A percentile compares a stretch with the other conserved stretches of the same genome.
These are phyloP conservation scores for Diplodus puntazzo DNA, from an alignment of 2,797 vertebrate species.

Conservation along the genomic window DNA sequence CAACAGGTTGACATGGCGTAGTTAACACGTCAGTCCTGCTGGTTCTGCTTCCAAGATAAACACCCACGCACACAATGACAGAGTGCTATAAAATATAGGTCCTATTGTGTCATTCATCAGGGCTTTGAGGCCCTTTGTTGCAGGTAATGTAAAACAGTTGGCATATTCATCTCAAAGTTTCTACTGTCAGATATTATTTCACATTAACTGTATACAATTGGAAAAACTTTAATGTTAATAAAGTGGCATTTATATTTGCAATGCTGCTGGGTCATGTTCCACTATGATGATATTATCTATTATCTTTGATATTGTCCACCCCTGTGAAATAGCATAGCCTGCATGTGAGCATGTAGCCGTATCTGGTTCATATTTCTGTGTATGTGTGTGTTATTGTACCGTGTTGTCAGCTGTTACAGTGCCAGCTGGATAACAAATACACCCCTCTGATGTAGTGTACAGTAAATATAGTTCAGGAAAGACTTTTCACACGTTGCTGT, in stretches of 20 bases:
- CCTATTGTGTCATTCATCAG: background rate
- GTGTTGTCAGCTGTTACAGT: slow-evolving; percentile 9
- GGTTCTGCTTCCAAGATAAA: background rate
- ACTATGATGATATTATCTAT: background rate
- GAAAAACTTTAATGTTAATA: background rate
- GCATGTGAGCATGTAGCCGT: slow-evolving; percentile 13
- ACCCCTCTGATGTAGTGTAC: slow-evolving; percentile 18
- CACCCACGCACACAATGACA: background rate
- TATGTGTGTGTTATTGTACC: slow-evolving; percentile 28
- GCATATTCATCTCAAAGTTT: background rate
- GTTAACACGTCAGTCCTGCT: background rate
- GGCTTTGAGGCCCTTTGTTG: background rate
- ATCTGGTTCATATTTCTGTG: slow-evolving; percentile 37
- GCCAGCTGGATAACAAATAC: slow-evolving; percentile 28
- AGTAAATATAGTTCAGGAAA: slow-evolving; percentile 64
- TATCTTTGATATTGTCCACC: background rate
- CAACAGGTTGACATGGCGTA: slow-evolving; percentile 5
- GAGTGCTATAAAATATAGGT: background rate
- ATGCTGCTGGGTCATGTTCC: background rate
- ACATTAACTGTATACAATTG: background rate
- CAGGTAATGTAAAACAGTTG: background rate
- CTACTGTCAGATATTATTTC: background rate
- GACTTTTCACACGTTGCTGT: slow-evolving; percentile 19
- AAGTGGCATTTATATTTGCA: background rate
- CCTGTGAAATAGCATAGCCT: slow-evolving; percentile 14